These are phyloP conservation scores for Pachymerium ferrugineum DNA, from an alignment of 2,888 invertebrate genomes.

Conservation along the genomic window DNA sequence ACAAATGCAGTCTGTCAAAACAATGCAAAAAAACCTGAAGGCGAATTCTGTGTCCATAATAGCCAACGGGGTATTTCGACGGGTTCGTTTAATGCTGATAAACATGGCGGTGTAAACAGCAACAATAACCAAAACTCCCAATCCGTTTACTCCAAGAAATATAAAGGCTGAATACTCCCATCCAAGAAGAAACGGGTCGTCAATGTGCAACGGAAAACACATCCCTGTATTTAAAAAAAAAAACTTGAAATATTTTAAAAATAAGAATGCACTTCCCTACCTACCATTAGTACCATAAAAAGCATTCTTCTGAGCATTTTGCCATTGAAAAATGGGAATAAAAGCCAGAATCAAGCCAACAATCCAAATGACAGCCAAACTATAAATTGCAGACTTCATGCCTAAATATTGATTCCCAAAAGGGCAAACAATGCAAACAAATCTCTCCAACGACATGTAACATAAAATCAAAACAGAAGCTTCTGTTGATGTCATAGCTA, in stretches of 20 bases:
- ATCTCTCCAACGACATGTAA: slow-evolving; percentile 65
- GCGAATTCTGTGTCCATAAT: slow-evolving; percentile 59
- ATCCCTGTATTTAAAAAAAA: slow-evolving; percentile 46
- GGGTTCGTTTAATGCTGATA: slow-evolving; percentile 58
- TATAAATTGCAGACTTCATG: slow-evolving; percentile 52
- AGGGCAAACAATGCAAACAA: slow-evolving; percentile 58
- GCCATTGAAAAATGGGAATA: slow-evolving; percentile 60
- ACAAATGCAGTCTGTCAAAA: slow-evolving; percentile 63
- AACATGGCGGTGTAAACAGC: slow-evolving; percentile 59
- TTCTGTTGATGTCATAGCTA: slow-evolving; percentile 63
- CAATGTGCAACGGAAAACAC: slow-evolving; percentile 65
- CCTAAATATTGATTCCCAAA: slow-evolving; percentile 46
- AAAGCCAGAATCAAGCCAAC: slow-evolving; percentile 57
- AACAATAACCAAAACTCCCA: slow-evolving; percentile 42
- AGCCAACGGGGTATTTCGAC: slow-evolving; percentile 56
- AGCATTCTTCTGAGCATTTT: slow-evolving; percentile 44
- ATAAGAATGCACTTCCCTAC: slow-evolving; percentile 42
- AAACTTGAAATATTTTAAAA: neutral
- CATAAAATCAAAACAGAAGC: slow-evolving; percentile 63
- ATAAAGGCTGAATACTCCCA: slow-evolving; percentile 68
- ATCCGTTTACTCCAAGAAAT: slow-evolving; percentile 60
- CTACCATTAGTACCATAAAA: slow-evolving; percentile 64
- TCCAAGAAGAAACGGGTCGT: slow-evolving; percentile 60
- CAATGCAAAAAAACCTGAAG: slow-evolving; percentile 63
- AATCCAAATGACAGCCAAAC: slow-evolving; percentile 57